Evolutionary conservation across 2,888 invertebrate species (phyloP), one percentile per base, ranked within the genome.

Genomic region (Hedychridium roseum): DNA sequence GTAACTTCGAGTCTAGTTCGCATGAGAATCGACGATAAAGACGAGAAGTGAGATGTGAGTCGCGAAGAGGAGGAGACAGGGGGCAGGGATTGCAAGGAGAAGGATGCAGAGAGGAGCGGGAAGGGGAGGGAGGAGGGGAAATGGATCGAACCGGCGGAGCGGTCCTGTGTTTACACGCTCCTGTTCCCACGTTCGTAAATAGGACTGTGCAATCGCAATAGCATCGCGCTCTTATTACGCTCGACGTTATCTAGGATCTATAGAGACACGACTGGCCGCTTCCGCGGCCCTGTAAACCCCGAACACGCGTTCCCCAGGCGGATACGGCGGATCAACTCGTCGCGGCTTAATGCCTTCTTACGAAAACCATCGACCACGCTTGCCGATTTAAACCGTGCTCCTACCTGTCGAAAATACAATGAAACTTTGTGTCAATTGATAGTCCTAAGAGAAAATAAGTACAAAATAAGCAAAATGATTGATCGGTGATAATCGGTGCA

Each of bases 81-180:
- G 21, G 27, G 40, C n/a, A n/a, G n/a, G n/a, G n/a, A n/a, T n/a
- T n/a, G n/a, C n/a, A 31, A 18, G 1, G 30, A 36, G 45, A 40
- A 31, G 9, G 34, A 27, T 17, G 5, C n/a, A n/a, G 42, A 20
- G 30, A 26, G 12, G 21, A 46, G 28, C 11, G 14, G 17, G 16
- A 38, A 34, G 23, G 11, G 36, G 42, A 7, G 11, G 7, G 21
- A 18, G 28, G 30, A 16, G 21, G 30, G 50, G 49, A 56, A 55
- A 56, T 52, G 43, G 55, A 52, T 50, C 57, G 48, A 55, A 40
- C 36, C 23, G 46, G 23, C n/a, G 6, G 9, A 26, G 35, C 27
- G 44, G 49, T 11, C n/a, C 50, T 54, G 62, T 63, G 60, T 63
- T 63, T 63, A 63, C 63, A 63, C 62, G 63, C 60, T 63, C 60